phyloP scores from a whole-genome alignment of 2,113 vertebrate species.

The Spermophilus dauricus region DNA sequence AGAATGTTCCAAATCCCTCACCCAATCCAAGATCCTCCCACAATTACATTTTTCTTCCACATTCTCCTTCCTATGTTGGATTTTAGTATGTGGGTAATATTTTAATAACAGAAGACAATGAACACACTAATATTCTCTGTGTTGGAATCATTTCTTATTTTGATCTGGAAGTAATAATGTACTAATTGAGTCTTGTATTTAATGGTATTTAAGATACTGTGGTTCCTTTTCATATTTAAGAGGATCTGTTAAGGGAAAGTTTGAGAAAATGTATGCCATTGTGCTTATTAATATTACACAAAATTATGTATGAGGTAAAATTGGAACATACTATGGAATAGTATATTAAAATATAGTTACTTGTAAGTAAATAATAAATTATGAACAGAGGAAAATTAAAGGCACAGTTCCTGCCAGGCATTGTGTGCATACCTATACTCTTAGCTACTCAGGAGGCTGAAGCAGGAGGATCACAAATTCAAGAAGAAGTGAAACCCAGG shows the following conservation, averaged over 20 bases:
- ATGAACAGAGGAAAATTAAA: slow-evolving; percentile 41
- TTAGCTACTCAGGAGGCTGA: neutral
- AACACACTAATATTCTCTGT: neutral
- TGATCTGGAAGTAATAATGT: slow-evolving; percentile 8
- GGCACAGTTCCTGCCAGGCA: neutral
- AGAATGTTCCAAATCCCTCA: neutral
- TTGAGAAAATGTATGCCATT: neutral
- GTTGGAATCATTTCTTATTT: neutral
- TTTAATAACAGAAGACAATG: slow-evolving; percentile 16
- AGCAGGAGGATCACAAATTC: neutral
- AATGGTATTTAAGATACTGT: neutral
- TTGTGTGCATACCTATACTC: neutral
- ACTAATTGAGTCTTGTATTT: neutral
- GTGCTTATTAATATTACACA: neutral
- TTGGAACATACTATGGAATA: slow-evolving; percentile 25
- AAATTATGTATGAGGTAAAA: neutral
- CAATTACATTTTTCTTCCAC: neutral
- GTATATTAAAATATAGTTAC: neutral
- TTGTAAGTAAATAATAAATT: slow-evolving; percentile 30
- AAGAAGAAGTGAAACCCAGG: neutral
- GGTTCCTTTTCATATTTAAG: slow-evolving; percentile 25
- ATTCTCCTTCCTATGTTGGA: neutral
- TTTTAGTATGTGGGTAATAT: slow-evolving; percentile 33
- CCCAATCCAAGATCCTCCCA: neutral
- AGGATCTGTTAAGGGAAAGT: neutral